phyloP scores from a whole-genome alignment of 2,113 vertebrate genomes.

The Xenopus laevis region DNA sequence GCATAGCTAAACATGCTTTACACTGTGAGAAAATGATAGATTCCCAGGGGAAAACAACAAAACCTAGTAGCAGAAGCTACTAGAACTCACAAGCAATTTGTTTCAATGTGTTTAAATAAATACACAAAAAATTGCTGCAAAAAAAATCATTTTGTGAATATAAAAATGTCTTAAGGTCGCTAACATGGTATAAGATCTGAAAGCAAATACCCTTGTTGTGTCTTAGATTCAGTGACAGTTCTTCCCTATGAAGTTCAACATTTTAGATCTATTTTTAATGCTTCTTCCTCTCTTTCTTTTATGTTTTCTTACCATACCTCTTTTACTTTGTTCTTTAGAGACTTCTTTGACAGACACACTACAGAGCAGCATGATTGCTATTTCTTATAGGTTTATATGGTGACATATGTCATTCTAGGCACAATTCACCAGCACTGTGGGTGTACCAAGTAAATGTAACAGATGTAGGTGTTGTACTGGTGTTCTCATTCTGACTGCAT shows the following conservation, averaged over 20 bases:
- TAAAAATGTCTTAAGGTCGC: background rate
- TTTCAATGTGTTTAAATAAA: too few species aligned
- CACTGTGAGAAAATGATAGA: too few species aligned
- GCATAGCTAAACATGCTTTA: too few species aligned
- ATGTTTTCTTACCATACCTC: background rate
- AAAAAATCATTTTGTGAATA: too few species aligned
- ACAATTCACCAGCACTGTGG: constrained; percentile 8
- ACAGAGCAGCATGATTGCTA: background rate
- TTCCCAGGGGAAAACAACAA: too few species aligned
- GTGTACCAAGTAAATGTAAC: constrained; percentile 20
- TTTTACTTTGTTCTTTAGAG: constrained; percentile 15
- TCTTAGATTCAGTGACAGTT: background rate
- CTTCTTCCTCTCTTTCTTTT: background rate
- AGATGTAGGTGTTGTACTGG: constrained; percentile 32
- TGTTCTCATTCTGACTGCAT: constrained; percentile 22
- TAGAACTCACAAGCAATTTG: too few species aligned
- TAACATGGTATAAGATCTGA: background rate
- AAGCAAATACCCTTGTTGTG: background rate
- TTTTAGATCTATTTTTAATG: background rate
- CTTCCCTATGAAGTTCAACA: background rate
- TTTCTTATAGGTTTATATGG: constrained; percentile 8
- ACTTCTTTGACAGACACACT: constrained; percentile 18
- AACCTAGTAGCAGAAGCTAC: too few species aligned
- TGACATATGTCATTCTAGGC: constrained; percentile 39
- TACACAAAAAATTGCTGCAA: too few species aligned